Base-by-base conservation (phyloP, 2,888 invertebrate species). In the Dynastes maya region DNA sequence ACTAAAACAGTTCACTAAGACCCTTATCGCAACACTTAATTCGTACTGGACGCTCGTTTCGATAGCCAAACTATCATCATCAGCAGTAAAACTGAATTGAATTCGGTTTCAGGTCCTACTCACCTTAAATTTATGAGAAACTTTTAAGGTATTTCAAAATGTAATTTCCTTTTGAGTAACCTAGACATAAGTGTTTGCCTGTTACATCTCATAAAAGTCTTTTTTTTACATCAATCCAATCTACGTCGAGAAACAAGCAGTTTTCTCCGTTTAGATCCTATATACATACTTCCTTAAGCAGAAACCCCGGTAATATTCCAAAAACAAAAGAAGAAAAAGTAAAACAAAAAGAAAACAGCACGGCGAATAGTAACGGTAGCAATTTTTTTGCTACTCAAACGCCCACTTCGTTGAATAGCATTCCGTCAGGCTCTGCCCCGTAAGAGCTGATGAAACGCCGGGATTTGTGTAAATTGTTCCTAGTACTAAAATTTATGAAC, bases 401-500 rank as follows among this genome's bases (percentile, higher is more conserved):
- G 27, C 16, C 16, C 22, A 22, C 40, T 67, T 67, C 40, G 65
- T 65, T 65, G 65, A 65, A 65, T 65, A 65, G 37, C 40, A 65
- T 65, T 22, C 65, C 53, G 65, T 65, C 37, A 37, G 32, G 32
- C 32, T 37, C 32, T 37, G n/a, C 8, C 2, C 45, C 45, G 5
- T 67, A 45, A 49, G 65, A 45, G 40, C 65, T 67, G 65, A 67
- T 67, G 65, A 67, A 67, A 67, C 65, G 65, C 16, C 22, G 65
- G 65, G 65, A 67, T 67, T 67, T 67, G 65, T 45, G 65, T 67
- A 67, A 67, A 67, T 45, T 67, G 65, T 67, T 45, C 65, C 2
- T 16, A 22, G 55, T 71, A 71, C 71, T 71, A 55, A 71, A 71
- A 71, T 71, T 71, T 71, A 71, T 71, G 71, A 55, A 71, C 71